Conservation (phyloP, 1,140 invertebrate genomes). For the Cheumatopsyche charites region DNA sequence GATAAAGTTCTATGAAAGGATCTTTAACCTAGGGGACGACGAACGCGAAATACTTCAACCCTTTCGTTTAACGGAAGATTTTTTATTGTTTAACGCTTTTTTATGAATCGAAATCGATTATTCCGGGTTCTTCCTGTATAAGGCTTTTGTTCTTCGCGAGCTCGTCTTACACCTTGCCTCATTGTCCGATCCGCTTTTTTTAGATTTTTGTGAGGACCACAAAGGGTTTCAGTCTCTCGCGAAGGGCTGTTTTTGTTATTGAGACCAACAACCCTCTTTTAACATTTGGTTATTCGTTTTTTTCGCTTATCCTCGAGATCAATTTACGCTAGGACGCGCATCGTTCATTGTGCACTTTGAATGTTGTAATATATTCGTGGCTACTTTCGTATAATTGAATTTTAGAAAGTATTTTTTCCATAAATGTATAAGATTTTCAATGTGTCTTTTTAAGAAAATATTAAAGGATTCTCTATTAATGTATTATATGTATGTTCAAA, state of each 20-base stretch:
- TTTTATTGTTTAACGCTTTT: too few species aligned
- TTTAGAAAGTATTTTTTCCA: too few species aligned
- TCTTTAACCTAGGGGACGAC: slow-evolving; percentile 15
- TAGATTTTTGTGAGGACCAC: slow-evolving; percentile 23
- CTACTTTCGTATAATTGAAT: slow-evolving; percentile 16
- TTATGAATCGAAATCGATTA: background rate
- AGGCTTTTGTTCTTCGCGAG: slow-evolving; percentile 3
- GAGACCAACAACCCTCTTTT: slow-evolving; percentile 30
- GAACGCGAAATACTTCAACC: slow-evolving; percentile 32
- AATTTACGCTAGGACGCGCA: slow-evolving; percentile 37
- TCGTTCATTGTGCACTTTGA: too few species aligned
- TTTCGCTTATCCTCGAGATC: slow-evolving; percentile 35
- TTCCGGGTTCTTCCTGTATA: background rate
- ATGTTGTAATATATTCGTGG: too few species aligned
- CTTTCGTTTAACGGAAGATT: slow-evolving; percentile 3
- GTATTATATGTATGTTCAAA: too few species aligned
- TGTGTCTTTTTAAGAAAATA: too few species aligned
- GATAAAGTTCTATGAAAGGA: slow-evolving; percentile 29
- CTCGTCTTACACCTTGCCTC: slow-evolving; percentile 31
- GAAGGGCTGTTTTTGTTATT: slow-evolving; percentile 26
- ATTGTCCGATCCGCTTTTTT: slow-evolving; percentile 32
- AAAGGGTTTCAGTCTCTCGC: slow-evolving; percentile 23
- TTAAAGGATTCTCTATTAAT: too few species aligned
- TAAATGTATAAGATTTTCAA: too few species aligned
- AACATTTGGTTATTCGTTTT: slow-evolving; percentile 18